Evolutionary conservation across 2,888 invertebrate species (phyloP).

Genomic region (Oscheius sp.): DNA sequence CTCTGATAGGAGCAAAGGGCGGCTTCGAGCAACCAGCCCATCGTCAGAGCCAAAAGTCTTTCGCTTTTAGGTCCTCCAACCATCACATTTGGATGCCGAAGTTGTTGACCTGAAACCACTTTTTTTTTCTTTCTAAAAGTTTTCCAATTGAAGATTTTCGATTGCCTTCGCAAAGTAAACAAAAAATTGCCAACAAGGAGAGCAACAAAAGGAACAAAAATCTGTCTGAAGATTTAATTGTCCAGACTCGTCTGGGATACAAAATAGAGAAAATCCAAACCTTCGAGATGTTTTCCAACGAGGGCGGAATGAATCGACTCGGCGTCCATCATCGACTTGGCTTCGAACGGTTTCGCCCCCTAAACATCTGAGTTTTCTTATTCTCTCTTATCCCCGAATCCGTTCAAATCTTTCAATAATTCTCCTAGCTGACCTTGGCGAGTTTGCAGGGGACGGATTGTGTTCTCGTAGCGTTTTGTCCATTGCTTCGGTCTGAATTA

Average conservation of each 20-base stretch:
- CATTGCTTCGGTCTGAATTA: conserved; percentile 24
- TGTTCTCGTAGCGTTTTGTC: conserved; percentile 10
- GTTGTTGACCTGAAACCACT: conserved; percentile 14
- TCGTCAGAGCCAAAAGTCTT: conserved; percentile 43
- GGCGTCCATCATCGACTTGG: conserved; percentile 9
- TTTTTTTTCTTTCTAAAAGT: no score
- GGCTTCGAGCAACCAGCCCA: conserved; percentile 50
- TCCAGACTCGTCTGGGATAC: background rate
- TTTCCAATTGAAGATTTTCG: no score
- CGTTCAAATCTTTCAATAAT: background rate
- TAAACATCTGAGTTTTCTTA: background rate
- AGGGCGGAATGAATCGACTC: conserved; percentile 4
- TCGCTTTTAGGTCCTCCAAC: conserved; percentile 48
- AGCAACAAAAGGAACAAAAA: no score
- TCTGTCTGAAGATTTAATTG: background rate
- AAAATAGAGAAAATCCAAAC: no score
- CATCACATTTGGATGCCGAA: conserved; percentile 22
- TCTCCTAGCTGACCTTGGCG: background rate
- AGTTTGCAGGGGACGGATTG: conserved; percentile 21
- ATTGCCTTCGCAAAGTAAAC: no score
- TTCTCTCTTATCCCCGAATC: background rate
- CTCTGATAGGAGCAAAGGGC: conserved; percentile 16
- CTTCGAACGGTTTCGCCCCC: background rate
- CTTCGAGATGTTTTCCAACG: conserved; percentile 23
- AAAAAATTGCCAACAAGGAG: no score